Evolutionary conservation across 2,113 vertebrate species (phyloP), one percentile per base, ranked within the genome.

Genomic region (Gila orcuttii): DNA sequence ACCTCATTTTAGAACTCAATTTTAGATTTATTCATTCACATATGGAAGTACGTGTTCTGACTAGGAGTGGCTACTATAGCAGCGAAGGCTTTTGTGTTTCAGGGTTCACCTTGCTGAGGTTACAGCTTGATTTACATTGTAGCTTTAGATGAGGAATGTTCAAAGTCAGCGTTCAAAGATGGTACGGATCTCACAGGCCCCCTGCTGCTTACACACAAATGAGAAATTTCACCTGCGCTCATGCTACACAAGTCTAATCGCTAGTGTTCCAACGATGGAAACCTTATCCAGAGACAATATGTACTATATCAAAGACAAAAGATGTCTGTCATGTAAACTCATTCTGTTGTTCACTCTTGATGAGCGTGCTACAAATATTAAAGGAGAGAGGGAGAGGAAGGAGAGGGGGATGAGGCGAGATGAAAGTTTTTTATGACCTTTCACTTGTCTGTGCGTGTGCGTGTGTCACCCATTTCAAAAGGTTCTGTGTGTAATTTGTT

Each of bases 121-220:
- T 95, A 95, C 96, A 95, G 96, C 98, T 97, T 97, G 96, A 97
- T 83, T 97, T 97, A 94, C 96, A 95, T 95, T 95, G 96, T 95
- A 93, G 96, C 96, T 98, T 95, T 94, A 95, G 96, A 91, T 95
- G 95, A 95, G 94, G 95, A 95, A 96, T 94, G 96, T 97, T 99
- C 97, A 98, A 98, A 99, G 97, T 93, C 94, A 91, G 90, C 92
- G 95, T 95, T 93, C 95, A 96, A 97, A 96, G 94, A 95, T 92
- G 91, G 96, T 95, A 95, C 92, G 90, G 90, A 93, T 91, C 96
- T 98, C 96, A 97, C 97, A 98, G 96, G 96, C 97, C 96, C 95
- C 97, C 96, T 92, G 94, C 96, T 91, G 96, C 91, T 94, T 80
- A 88, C 95, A 96, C 97, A 97, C 96, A 97, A 97, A 96, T 96